Evolutionary conservation across 2,797 vertebrate species (phyloP).

Genomic region (Anabas testudineus): DNA sequence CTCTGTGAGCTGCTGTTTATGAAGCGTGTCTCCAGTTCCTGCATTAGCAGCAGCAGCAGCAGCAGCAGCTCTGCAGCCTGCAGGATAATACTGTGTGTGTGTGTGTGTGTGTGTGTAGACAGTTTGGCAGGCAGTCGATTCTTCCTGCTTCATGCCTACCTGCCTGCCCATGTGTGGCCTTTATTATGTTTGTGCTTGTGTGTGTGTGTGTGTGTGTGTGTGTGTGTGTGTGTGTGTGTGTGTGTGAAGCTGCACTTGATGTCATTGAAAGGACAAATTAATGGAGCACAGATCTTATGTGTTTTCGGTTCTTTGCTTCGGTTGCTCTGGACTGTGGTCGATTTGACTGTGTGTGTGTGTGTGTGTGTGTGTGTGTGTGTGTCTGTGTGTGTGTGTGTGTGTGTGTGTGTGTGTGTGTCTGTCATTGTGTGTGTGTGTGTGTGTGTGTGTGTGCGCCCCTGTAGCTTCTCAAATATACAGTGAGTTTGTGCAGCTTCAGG

Average conservation of each 20-base stretch:
- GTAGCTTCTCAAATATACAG: neutral
- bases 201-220: neutral
- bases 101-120: conserved; percentile 1
- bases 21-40: too few relatives aligned
- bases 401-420: neutral
- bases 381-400: neutral
- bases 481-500: neutral
- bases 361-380: neutral
- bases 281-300: conserved; percentile 53
- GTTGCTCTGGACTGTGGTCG: conserved; percentile 42
- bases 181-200: neutral
- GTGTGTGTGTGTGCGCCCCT: neutral
- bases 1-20: too few relatives aligned
- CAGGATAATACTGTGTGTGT: neutral
- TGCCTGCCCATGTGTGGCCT: conserved; percentile 33
- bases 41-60: too few relatives aligned
- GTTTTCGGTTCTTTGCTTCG: conserved; percentile 34
- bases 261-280: conserved; percentile 45
- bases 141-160: conserved; percentile 28
- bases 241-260: neutral
- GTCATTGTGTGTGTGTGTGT: neutral
- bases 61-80: neutral
- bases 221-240: neutral
- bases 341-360: neutral
- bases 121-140: conserved; percentile 20